Percentiles rank a stretch among this genome's conserved stretches.
Conservation (phyloP, 2,113 vertebrate species). For the Salvelinus namaycush region DNA sequence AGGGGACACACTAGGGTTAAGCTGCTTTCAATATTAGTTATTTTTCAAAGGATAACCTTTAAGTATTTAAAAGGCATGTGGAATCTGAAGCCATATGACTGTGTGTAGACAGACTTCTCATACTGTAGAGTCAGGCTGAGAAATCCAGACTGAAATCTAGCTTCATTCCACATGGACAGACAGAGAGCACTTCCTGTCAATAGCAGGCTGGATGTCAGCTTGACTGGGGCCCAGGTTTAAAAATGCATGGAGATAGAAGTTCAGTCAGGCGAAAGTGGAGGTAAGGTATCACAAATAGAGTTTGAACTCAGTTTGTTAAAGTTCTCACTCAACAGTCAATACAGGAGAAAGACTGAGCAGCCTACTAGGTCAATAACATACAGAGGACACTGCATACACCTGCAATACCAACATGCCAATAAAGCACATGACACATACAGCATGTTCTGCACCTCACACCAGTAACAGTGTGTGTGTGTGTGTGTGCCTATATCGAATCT, state of each 20-base stretch:
- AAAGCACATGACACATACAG: neutral
- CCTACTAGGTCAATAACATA: neutral
- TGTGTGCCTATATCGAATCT: too few species aligned
- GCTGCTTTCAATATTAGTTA: constrained; percentile 59
- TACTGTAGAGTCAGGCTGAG: neutral
- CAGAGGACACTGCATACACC: neutral
- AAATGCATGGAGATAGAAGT: neutral
- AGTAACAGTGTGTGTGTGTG: too few species aligned
- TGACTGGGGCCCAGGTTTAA: neutral
- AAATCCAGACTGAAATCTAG: constrained; percentile 11
- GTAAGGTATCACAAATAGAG: too few species aligned
- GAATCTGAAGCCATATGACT: constrained; percentile 42
- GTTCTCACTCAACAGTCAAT: neutral
- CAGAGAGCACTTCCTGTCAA: neutral
- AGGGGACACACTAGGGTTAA: constrained; percentile 60
- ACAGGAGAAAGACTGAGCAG: neutral
- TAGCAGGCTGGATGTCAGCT: neutral
- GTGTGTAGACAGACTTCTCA: constrained; percentile 12
- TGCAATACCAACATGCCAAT: neutral
- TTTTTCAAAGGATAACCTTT: constrained; percentile 55
- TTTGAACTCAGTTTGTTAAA: neutral
- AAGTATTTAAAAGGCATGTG: constrained; percentile 57
- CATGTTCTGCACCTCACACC: neutral
- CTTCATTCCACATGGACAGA: neutral
- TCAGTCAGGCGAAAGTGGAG: neutral